Evolutionary conservation across 2,888 invertebrate genomes (phyloP).

Genomic region (Chrysolina americana): DNA sequence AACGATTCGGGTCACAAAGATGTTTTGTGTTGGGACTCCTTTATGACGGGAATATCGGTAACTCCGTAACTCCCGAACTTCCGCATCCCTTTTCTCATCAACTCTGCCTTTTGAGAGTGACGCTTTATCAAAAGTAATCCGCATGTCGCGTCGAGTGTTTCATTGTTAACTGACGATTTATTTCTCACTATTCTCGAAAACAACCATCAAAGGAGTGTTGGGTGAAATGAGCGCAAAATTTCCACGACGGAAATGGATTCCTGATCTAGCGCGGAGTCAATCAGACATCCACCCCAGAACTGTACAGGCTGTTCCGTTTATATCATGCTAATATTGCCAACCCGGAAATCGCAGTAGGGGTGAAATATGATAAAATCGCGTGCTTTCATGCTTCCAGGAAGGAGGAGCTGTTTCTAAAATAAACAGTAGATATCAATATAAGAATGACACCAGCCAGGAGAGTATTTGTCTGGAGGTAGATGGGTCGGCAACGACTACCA

Average conservation of each 20-base stretch:
- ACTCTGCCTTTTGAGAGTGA: slow-evolving; percentile 39
- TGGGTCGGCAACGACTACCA: too few relatives aligned
- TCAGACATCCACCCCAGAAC: not conserved
- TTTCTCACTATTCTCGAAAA: slow-evolving; percentile 16
- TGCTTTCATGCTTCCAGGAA: too few relatives aligned
- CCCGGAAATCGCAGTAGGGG: too few relatives aligned
- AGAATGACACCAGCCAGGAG: too few relatives aligned
- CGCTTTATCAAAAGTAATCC: slow-evolving; percentile 29
- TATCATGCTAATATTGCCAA: too few relatives aligned
- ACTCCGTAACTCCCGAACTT: slow-evolving; percentile 35
- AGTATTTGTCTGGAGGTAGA: too few relatives aligned
- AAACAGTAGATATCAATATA: too few relatives aligned
- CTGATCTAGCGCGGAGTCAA: not conserved
- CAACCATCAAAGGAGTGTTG: not conserved
- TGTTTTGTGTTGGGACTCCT: slow-evolving; percentile 53
- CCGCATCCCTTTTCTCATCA: slow-evolving; percentile 50
- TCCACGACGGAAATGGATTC: not conserved
- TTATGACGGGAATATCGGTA: slow-evolving; percentile 45
- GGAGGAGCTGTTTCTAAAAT: too few relatives aligned
- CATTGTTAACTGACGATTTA: slow-evolving; percentile 18
- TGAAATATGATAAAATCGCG: too few relatives aligned
- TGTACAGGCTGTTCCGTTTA: too few relatives aligned
- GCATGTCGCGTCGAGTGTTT: slow-evolving; percentile 12
- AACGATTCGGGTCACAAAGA: slow-evolving; percentile 50
- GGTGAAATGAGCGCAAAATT: slow-evolving; percentile 1